phyloP scores from a whole-genome alignment of 2,888 invertebrate genomes.

The Drosophila barbarae region DNA sequence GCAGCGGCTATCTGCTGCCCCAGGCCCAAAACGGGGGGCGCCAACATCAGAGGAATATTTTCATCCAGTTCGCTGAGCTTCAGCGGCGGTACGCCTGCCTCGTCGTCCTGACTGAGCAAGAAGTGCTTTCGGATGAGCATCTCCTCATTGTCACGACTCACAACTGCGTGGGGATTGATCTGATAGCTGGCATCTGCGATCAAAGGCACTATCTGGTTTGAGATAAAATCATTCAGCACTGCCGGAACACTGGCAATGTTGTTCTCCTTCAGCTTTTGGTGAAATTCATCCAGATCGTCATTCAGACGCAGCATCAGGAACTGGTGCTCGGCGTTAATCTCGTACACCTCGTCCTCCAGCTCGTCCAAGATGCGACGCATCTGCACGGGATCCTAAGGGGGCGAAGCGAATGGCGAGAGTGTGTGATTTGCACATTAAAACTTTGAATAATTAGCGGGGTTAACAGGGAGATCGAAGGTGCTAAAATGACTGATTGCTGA shows the following conservation, averaged over 20 bases:
- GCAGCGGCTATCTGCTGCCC: slow-evolving; percentile 28
- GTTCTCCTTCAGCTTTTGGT: slow-evolving; percentile 61
- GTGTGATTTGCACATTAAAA: slow-evolving; percentile 13
- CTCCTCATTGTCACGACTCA: slow-evolving; percentile 66
- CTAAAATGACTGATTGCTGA: slow-evolving; percentile 2
- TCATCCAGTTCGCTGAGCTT: slow-evolving; percentile 60
- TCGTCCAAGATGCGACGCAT: slow-evolving; percentile 75
- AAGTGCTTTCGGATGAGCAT: slow-evolving; percentile 76
- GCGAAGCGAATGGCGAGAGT: not conserved
- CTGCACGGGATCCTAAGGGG: slow-evolving; percentile 65
- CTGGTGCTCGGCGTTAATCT: slow-evolving; percentile 78
- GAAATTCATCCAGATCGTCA: slow-evolving; percentile 70
- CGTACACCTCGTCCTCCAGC: slow-evolving; percentile 76
- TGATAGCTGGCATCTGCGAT: slow-evolving; percentile 60
- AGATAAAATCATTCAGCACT: slow-evolving; percentile 66
- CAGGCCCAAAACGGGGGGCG: slow-evolving; percentile 5
- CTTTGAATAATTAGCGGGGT: not conserved
- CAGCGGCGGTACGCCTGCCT: slow-evolving; percentile 52
- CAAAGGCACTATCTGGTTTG: slow-evolving; percentile 68
- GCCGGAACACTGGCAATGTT: slow-evolving; percentile 60
- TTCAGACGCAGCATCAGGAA: slow-evolving; percentile 70
- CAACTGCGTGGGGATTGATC: slow-evolving; percentile 66
- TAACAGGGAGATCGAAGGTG: slow-evolving; percentile 3
- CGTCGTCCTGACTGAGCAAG: slow-evolving; percentile 58
- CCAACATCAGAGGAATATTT: slow-evolving; percentile 48